Percentiles rank a stretch among this genome's conserved stretches.
phyloP scores from a whole-genome alignment of 1,140 invertebrate genomes.

The Bathynomus jamesi region DNA sequence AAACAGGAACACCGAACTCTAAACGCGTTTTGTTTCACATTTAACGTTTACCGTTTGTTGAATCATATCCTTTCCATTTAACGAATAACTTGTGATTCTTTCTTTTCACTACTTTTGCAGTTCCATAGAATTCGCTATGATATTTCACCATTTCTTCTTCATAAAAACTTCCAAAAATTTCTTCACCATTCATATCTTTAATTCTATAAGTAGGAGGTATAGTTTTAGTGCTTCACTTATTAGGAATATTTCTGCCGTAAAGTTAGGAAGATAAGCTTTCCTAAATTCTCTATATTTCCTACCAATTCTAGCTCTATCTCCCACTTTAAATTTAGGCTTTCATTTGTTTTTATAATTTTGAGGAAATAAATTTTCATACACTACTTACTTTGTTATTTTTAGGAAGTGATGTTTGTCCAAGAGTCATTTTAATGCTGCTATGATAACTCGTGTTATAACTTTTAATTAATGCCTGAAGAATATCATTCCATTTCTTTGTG shows the following conservation, averaged over 20 bases:
- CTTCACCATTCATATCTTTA: constrained; percentile 22
- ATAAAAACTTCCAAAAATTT: constrained; percentile 18
- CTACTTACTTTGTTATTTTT: constrained; percentile 20
- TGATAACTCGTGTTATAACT: constrained; percentile 39
- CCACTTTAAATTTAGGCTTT: constrained; percentile 21
- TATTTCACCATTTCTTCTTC: constrained; percentile 5
- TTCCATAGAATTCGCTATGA: constrained; percentile 3
- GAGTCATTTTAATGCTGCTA: constrained; percentile 37
- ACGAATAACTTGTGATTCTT: background rate
- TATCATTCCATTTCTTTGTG: constrained; percentile 35
- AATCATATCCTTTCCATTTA: constrained; percentile 7
- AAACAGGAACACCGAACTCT: background rate
- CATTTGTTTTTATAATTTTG: background rate
- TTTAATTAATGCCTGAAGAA: constrained; percentile 32
- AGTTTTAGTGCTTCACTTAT: constrained; percentile 31
- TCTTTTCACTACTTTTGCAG: constrained; percentile 14
- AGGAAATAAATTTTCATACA: background rate
- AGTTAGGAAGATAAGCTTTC: constrained; percentile 37
- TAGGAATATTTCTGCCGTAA: constrained; percentile 36
- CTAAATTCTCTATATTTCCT: constrained; percentile 23
- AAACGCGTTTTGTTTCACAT: background rate
- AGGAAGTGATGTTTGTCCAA: constrained; percentile 19
- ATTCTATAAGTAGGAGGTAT: constrained; percentile 20
- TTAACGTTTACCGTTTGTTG: background rate
- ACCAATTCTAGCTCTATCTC: constrained; percentile 36